Conservation (phyloP, 2,797 vertebrate species). For the Trichosurus vulpecula region DNA sequence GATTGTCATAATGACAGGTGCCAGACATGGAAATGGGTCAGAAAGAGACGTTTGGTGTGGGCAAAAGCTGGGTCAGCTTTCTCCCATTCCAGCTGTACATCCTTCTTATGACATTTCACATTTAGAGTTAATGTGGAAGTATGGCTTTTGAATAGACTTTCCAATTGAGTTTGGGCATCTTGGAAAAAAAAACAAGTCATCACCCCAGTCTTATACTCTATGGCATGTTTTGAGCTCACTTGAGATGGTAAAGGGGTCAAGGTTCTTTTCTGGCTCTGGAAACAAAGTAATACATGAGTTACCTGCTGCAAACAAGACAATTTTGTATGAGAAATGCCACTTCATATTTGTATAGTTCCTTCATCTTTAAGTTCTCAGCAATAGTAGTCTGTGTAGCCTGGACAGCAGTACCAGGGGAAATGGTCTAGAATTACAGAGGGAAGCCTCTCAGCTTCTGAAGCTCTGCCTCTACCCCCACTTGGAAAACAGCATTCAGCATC, state of each 20-base stretch:
- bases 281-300: slow-evolving; percentile 30
- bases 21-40: slow-evolving; percentile 94
- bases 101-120: slow-evolving; percentile 64
- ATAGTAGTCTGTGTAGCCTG: not conserved
- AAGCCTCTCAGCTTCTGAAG: slow-evolving; percentile 11
- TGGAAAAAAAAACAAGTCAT: slow-evolving; percentile 60
- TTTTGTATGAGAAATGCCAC: slow-evolving; percentile 42
- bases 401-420: not conserved
- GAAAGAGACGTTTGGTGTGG: slow-evolving; percentile 85
- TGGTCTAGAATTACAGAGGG: slow-evolving; percentile 18
- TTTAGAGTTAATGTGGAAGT: slow-evolving; percentile 46
- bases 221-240: slow-evolving; percentile 19
- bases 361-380: slow-evolving; percentile 14
- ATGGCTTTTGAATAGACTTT: slow-evolving; percentile 67
- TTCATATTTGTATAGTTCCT: not conserved
- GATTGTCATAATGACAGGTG: slow-evolving; percentile 94
- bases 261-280: slow-evolving; percentile 48
- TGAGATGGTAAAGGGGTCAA: slow-evolving; percentile 55
- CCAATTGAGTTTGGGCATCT: slow-evolving; percentile 48
- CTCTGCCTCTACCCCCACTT: not conserved
- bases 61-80: slow-evolving; percentile 73
- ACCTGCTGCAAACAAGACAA: slow-evolving; percentile 9
- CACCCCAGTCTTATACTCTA: slow-evolving; percentile 53
- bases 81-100: slow-evolving; percentile 60
- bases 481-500: not conserved